A percentile compares a stretch with the other conserved stretches of the same genome.
Evolutionary conservation across 2,797 vertebrate species (phyloP).

Genomic region (Sitta carolinensis): DNA sequence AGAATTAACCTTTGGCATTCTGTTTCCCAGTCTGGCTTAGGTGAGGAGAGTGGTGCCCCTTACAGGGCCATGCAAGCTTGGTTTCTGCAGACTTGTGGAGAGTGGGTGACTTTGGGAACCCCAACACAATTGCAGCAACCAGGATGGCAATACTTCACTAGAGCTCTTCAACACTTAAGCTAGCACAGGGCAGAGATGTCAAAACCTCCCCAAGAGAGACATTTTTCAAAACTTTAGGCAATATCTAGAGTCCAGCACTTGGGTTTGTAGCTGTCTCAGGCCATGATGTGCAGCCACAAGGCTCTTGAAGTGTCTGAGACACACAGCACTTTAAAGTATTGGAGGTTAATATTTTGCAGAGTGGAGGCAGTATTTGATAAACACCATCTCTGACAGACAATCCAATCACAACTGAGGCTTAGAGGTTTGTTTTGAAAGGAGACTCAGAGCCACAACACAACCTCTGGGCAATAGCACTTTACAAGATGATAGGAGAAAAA

Average conservation of each 20-base stretch:
- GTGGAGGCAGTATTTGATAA: not conserved
- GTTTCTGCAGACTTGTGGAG: not conserved
- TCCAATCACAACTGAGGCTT: not conserved
- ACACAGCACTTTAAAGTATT: not conserved
- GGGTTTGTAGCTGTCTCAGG: not conserved
- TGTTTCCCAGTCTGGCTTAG: not conserved
- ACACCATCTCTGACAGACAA: not conserved
- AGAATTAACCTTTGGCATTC: not conserved
- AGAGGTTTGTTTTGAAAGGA: constrained; percentile 14
- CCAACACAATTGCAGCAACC: accelerated
- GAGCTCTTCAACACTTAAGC: not conserved
- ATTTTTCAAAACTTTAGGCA: not conserved
- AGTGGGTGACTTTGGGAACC: not conserved
- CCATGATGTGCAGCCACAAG: not conserved
- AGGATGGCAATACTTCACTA: not conserved
- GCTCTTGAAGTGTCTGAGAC: not conserved
- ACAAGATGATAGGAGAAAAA: constrained; percentile 6
- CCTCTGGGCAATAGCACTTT: not conserved
- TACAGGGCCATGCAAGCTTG: not conserved
- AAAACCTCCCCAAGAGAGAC: not conserved
- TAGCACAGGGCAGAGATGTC: not conserved
- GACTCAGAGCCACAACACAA: not conserved
- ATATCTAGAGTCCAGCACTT: not conserved
- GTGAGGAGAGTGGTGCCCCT: not conserved
- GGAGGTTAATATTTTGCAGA: not conserved